Conservation (phyloP, 2,113 vertebrate genomes). For the Podiceps cristatus region DNA sequence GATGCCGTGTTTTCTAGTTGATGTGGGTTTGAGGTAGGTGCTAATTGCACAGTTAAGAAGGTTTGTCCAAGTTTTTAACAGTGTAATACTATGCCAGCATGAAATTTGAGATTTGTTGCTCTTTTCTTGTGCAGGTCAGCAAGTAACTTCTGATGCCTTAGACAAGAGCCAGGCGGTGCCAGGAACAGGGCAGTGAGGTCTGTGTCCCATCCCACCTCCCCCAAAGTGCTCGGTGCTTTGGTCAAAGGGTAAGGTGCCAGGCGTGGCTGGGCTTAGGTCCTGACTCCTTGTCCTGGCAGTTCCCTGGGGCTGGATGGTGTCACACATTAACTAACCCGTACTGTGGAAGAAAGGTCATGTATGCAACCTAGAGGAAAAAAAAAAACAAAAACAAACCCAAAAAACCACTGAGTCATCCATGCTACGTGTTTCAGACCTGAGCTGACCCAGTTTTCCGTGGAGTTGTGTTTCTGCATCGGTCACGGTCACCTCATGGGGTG, state of each 20-base stretch:
- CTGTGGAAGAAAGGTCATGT: constrained; percentile 1
- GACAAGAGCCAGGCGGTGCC: background rate
- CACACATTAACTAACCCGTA: constrained; percentile 50
- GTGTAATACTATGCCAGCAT: background rate
- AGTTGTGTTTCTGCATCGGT: background rate
- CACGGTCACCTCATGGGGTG: background rate
- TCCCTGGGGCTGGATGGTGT: background rate
- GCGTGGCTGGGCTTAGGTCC: background rate
- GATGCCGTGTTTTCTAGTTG: background rate
- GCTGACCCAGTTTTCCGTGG: constrained; percentile 30
- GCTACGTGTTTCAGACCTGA: background rate
- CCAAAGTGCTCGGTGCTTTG: background rate
- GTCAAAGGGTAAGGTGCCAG: background rate
- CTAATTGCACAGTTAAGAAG: background rate
- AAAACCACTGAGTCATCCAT: background rate
- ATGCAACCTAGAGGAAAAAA: background rate
- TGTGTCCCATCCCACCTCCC: background rate
- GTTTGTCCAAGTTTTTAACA: background rate
- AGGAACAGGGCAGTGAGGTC: background rate
- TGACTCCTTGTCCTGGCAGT: accelerated
- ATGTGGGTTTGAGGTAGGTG: background rate
- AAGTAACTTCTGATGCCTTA: background rate
- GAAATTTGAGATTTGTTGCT: background rate
- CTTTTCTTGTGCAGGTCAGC: background rate
- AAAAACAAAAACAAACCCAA: background rate